Evolutionary conservation across 2,888 invertebrate species (phyloP), one percentile per base, ranked within the genome.

Genomic region (Zygaena filipendulae): DNA sequence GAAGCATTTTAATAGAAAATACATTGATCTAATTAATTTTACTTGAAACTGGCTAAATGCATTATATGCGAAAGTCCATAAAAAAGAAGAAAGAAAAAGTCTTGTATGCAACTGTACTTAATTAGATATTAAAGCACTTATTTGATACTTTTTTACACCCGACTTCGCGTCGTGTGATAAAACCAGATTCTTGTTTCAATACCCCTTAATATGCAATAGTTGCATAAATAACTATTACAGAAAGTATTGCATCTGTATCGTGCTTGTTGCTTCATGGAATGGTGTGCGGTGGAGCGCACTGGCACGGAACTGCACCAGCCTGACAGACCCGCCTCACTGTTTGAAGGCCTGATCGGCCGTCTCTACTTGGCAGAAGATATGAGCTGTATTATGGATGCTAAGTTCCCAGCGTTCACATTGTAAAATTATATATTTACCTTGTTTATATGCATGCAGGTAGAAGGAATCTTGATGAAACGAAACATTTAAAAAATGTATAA

Each of bases 271-370:
- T 94, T 93, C 72, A 87, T 87, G 39, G 87, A 91, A 41, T 94
- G 91, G 90, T 91, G 92, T 52, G 81, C 85, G 27, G 80, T 86
- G 39, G 89, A 88, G 58, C 85, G 85, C 0, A 69, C 72, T 29
- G 83, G 87, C 29, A 87, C 88, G 39, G 88, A 90, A 35, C 69
- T 82, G 36, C 84, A 87, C 49, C 79, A 77, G 13, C 90, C 95
- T 1, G 94, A 95, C 61, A 72, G 88, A 33, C 94, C 93, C 0
- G 84, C 85, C 27, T 95, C 94, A 0, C 66, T 95, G 25, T 95
- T 88, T 57, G 95, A 95, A 82, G 95, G 90, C 11, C 60, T 91
- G 33, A 82, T 90, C 21, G 94, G 94, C 9, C 85, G 88, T 1
- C 80, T 92, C 44, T 92, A 90, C 58, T 85, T 91, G 43, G 74